Percentiles rank a stretch among this genome's conserved stretches.
phyloP scores from a whole-genome alignment of 2,888 invertebrate species.

The Ophion obscuratus region DNA sequence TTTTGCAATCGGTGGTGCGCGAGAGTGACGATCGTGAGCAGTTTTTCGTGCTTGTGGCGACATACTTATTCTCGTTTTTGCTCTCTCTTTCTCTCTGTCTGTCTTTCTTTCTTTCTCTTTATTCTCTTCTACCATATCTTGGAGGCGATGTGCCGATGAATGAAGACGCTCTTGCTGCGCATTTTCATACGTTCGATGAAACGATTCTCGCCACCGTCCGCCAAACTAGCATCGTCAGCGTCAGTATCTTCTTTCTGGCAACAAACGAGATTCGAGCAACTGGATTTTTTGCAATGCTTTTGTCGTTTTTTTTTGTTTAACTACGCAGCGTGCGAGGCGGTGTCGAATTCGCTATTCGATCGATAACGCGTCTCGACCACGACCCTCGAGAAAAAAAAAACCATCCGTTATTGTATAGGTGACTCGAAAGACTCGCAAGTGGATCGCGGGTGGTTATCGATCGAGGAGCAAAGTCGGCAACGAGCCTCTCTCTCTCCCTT shows the following conservation, averaged over 20 bases:
- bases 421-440: neutral
- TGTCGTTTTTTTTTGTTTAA: slow-evolving; percentile 7
- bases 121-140: slow-evolving; percentile 75
- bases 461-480: slow-evolving; percentile 15
- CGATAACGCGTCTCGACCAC: neutral
- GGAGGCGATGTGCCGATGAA: slow-evolving; percentile 80
- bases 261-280: slow-evolving; percentile 77
- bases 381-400: neutral
- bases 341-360: slow-evolving; percentile 4
- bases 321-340: neutral
- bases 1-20: neutral
- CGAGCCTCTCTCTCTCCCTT: neutral
- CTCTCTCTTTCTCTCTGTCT: neutral
- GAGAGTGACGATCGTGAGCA: neutral
- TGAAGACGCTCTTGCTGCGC: slow-evolving; percentile 81
- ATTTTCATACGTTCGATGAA: slow-evolving; percentile 82
- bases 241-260: slow-evolving; percentile 77
- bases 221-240: slow-evolving; percentile 73
- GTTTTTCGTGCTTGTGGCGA: neutral
- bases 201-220: slow-evolving; percentile 77
- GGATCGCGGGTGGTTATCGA: neutral
- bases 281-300: slow-evolving; percentile 38
- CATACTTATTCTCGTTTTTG: neutral
- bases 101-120: neutral
- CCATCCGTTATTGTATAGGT: neutral